These are phyloP conservation scores for Carduelis carduelis DNA, from an alignment of 2,797 vertebrate genomes.

Conservation along the genomic window DNA sequence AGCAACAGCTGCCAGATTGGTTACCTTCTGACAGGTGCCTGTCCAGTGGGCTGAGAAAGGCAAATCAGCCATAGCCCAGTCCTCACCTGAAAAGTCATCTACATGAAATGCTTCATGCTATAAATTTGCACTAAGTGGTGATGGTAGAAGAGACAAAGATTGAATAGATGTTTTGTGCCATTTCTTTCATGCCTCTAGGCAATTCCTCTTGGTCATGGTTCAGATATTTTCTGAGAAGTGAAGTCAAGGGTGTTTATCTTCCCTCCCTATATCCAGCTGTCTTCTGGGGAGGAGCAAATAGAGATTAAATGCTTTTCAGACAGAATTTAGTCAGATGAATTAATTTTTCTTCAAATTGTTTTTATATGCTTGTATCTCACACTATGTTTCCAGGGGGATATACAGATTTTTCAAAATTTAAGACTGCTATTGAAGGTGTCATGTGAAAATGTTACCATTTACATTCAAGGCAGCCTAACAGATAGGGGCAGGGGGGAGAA, in stretches of 20 bases:
- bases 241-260: constrained; percentile 47
- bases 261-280: neutral
- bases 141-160: constrained; percentile 9
- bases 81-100: neutral
- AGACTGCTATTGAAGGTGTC: neutral
- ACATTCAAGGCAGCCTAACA: neutral
- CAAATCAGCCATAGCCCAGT: neutral
- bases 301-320: constrained; percentile 22
- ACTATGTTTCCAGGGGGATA: neutral
- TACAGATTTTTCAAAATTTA: constrained; percentile 4
- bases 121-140: neutral
- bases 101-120: neutral
- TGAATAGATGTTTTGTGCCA: neutral
- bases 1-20: neutral
- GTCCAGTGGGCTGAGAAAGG: neutral
- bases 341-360: neutral
- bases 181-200: neutral
- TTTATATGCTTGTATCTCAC: neutral
- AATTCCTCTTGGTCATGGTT: constrained; percentile 26
- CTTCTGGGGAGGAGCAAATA: constrained; percentile 10
- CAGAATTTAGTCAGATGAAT: neutral
- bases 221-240: neutral
- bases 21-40: neutral
- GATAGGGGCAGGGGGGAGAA: neutral
- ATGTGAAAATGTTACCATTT: neutral